Evolutionary conservation across 2,797 vertebrate genomes (phyloP), one percentile per base, ranked within the genome.

Genomic region (Ambastaia sidthimunki): DNA sequence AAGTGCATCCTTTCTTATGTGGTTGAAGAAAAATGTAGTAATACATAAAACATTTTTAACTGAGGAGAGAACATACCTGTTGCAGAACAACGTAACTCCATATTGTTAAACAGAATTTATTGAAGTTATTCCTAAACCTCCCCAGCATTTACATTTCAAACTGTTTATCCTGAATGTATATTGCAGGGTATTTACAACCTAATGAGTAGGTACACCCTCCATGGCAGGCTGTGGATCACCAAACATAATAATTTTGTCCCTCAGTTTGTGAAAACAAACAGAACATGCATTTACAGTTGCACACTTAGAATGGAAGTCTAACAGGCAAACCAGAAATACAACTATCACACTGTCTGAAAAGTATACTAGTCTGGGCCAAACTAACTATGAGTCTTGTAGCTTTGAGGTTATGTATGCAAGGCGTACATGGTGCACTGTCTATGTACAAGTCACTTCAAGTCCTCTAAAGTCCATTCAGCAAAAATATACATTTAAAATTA

Each of bases 1-100:
- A 83, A 76, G 87, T 85, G 52, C 66, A 50, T 78, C 70, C 41
- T 81, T 86, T 91, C 85, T 92, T 92, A 80, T 87, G 71, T 69
- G 47, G 66, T 10, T 7, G 55, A 44, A 69, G 67, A 82, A 82
- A 85, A 86, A 88, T 63, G 73, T 81, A 88, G 78, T 87, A 71
- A 82, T 85, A 74, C 85, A 84, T 91, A 84, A 83, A 85, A 86
- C 28, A 54, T 67, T 80, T 83, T 41, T 13, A 52, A 70, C 85
- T 57, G 52, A 83, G 84, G 84, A 85, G 71, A 41, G 75, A 71
- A 86, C 84, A 86, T 89, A 85, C 82, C 62, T 65, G 31, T 37
- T 65, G 10, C 18, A 65, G 62, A 4, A 2, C 16, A 18, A 65
- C 37, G 34, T 65, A 37, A 23, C 19, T 70, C n/a, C 25, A 19